Base-by-base conservation (phyloP, 2,797 vertebrate species). In the Gallinago solitaria region DNA sequence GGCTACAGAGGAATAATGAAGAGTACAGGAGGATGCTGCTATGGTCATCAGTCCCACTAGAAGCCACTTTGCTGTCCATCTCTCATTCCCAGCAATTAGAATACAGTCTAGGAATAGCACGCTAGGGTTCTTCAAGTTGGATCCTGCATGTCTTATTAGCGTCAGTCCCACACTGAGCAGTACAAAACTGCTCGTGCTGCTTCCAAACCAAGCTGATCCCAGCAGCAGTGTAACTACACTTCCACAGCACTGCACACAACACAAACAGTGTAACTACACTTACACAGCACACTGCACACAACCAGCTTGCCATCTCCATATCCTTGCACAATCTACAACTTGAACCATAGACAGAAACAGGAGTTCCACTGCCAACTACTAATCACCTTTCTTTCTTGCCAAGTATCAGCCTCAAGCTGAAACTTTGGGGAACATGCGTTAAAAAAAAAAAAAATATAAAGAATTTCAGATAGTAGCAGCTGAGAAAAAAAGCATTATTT, bases 51-150 rank as follows among this genome's bases (percentile, higher is more conserved):
- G 4, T 17, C 24, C 56, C 69, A 47, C 41, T 9, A 43, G 51
- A 15, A 77, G 41, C 16, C 60, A 30, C 39, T 45, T 53, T 11
- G 32, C 33, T 41, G 32, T 18, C 70, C 3, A 0, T 28, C 13
- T 43, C 73, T 74, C 50, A 5, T 28, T 45, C 16, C 61, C 19
- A 7, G 35, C 39, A 77, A 74, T 0, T 1, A 0, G 13, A 65
- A 32, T 32, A 51, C 15, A 48, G 27, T 1, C 28, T 0, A 83
- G 70, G 43, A 76, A 73, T 1, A 68, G 15, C 57, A 92, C 37
- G 39, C 21, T 50, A 15, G 3, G 23, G 54, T 41, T 90, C 68
- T 48, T 54, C 81, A 78, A 84, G 70, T 11, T 57, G 67, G 9
- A 5, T 69, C 89, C 74, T 69, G 81, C 0, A 0, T 1, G 8